These are phyloP conservation scores for Sebastes miniatus DNA, from an alignment of 2,797 vertebrate species.

Conservation along the genomic window DNA sequence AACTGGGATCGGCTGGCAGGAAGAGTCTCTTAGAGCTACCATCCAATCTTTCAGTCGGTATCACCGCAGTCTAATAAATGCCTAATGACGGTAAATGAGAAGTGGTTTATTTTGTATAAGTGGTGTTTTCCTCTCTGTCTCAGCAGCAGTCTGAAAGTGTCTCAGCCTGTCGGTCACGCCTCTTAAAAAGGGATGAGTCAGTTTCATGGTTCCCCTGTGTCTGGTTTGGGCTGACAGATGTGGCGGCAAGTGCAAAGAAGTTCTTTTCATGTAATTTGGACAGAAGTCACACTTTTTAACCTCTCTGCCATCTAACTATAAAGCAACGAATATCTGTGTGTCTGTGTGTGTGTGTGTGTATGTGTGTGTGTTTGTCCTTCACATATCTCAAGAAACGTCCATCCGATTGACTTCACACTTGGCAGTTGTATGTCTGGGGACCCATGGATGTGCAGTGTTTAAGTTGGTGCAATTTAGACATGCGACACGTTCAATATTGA, in stretches of 20 bases:
- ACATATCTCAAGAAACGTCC: too few species aligned
- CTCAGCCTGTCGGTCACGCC: background rate
- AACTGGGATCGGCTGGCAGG: background rate
- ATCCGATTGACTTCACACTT: too few species aligned
- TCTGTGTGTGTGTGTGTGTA: background rate
- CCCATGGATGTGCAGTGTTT: background rate
- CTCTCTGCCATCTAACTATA: background rate
- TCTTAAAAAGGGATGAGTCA: background rate
- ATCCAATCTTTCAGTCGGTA: background rate
- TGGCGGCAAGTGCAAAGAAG: background rate
- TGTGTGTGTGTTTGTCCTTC: background rate
- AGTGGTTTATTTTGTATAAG: constrained; percentile 5
- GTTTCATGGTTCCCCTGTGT: constrained; percentile 1
- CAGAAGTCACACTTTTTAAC: background rate
- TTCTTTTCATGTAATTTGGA: background rate
- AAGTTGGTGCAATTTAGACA: background rate
- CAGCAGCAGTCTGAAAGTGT: background rate
- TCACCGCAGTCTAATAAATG: background rate
- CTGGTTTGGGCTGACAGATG: background rate
- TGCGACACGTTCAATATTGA: too few species aligned
- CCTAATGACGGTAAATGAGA: constrained; percentile 7
- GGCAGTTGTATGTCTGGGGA: background rate
- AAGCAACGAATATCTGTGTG: background rate
- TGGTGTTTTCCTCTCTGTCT: constrained; percentile 29
- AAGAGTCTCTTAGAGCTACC: background rate